Base-by-base conservation (phyloP, 2,888 invertebrate genomes). In the Auanema freiburgensis region DNA sequence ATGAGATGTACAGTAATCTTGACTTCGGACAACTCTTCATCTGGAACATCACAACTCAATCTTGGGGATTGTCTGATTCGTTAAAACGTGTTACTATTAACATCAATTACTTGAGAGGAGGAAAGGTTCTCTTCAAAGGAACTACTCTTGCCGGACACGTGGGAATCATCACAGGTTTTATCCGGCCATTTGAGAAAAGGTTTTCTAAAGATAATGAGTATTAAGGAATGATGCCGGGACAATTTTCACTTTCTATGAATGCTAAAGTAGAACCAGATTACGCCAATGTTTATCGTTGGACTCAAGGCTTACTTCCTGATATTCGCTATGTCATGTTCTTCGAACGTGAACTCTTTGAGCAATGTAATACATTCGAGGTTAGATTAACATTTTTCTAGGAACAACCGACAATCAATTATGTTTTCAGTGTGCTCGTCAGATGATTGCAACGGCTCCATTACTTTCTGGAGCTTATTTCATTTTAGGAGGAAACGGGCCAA, bases 71-170 rank as follows among this genome's bases (percentile, higher is more conserved):
- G 40, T 74, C 76, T 42, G 76, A 78, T 11, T 66, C 72, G 14
- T 53, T 78, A 33, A 77, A 75, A 57, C 68, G 67, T 49, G 63
- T 73, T 24, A 72, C 76, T 23, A 71, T 78, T 33, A 78, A 79
- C 61, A 61, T 78, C 43, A 72, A 77, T 57, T 78, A 72, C 64
- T 59, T 72, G 55, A 69, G 67, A 56, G 63, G 66, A n/a, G 75
- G 75, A 24, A 65, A 69, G 46, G 52, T 79, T 1, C 50, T 78
- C 23, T 78, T 72, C 73, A 78, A 76, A 51, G 78, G 76, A 57
- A 77, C 76, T 23, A 78, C 78, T 10, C 63, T 78, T 18, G 78
- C 78, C n/a, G 78, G 78, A 52, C 78, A 78, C 49, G 71, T 71
- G 18, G 78, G 78, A 18, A 65, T 78, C 41, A 57, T 78, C 18